Conservation (phyloP, 2,888 invertebrate genomes). For the Drosophila mayaguana region DNA sequence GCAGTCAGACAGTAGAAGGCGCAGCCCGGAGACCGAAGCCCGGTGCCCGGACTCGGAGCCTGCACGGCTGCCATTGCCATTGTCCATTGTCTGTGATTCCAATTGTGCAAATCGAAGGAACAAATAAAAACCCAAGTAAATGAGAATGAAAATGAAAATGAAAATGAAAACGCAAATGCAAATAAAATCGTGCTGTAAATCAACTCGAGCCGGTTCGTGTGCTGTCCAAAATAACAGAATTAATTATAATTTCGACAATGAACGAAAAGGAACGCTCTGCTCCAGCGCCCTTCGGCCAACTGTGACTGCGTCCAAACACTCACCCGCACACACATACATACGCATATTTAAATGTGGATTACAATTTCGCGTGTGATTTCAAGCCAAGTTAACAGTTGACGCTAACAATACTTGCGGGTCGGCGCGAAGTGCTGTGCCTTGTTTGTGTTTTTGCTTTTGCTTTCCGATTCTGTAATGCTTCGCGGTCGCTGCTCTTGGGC, state of each 20-base stretch:
- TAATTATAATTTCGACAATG: constrained; percentile 62
- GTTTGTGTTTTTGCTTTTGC: constrained; percentile 26
- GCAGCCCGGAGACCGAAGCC: constrained; percentile 9
- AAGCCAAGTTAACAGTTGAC: constrained; percentile 20
- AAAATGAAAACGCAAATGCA: neutral
- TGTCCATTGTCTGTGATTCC: constrained; percentile 46
- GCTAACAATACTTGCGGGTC: constrained; percentile 47
- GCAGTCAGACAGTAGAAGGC: constrained; percentile 31
- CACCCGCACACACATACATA: neutral
- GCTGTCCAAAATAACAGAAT: constrained; percentile 46
- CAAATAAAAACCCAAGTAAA: constrained; percentile 1
- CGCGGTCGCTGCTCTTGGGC: constrained; percentile 26
- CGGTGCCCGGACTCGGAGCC: neutral
- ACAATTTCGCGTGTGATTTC: constrained; percentile 69
- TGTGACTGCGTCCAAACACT: constrained; percentile 13
- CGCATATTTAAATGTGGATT: constrained; percentile 40
- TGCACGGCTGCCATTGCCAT: constrained; percentile 20
- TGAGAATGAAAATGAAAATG: neutral
- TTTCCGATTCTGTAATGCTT: constrained; percentile 12
- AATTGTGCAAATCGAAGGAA: constrained; percentile 59
- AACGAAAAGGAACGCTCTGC: constrained; percentile 23
- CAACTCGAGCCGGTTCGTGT: constrained; percentile 55
- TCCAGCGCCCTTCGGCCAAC: constrained; percentile 12
- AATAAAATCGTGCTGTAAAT: constrained; percentile 59
- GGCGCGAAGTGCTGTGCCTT: constrained; percentile 18